phyloP scores from a whole-genome alignment of 2,888 invertebrate species.

The Epicampocera succincta region DNA sequence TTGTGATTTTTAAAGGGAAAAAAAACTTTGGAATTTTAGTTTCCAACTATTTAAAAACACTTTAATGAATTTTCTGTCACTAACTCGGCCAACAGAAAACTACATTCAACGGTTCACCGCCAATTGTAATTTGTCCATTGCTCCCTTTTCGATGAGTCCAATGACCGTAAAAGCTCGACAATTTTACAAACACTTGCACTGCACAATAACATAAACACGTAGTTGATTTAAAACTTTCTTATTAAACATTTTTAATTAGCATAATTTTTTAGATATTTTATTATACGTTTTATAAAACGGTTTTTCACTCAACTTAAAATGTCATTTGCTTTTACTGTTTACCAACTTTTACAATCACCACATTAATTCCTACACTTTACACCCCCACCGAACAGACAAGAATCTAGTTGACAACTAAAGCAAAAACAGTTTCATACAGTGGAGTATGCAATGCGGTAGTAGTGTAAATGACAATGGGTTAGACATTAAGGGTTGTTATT shows the following conservation, averaged over 20 bases:
- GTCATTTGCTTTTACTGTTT: neutral
- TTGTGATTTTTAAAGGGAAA: neutral
- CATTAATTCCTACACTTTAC: conserved; percentile 62
- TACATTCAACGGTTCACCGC: conserved; percentile 15
- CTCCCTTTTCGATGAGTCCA: conserved; percentile 31
- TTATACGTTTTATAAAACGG: no score
- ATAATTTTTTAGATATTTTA: neutral
- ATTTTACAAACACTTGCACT: conserved; percentile 4
- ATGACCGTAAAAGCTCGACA: conserved; percentile 46
- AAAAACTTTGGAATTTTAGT: neutral
- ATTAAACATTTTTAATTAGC: neutral
- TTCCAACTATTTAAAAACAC: neutral
- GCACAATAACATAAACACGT: no score
- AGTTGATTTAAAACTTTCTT: neutral
- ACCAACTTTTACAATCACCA: conserved; percentile 41
- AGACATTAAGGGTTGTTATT: conserved; percentile 61
- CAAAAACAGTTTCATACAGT: conserved; percentile 28
- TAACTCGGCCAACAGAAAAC: neutral
- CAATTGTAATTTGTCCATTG: conserved; percentile 37
- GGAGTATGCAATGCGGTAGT: conserved; percentile 28
- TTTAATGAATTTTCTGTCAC: neutral
- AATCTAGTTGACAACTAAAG: conserved; percentile 78
- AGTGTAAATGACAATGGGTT: conserved; percentile 37
- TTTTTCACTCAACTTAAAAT: no score
- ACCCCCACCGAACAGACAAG: conserved; percentile 77